These are phyloP conservation scores for Barbus barbus DNA, from an alignment of 2,113 vertebrate genomes.

Conservation along the genomic window DNA sequence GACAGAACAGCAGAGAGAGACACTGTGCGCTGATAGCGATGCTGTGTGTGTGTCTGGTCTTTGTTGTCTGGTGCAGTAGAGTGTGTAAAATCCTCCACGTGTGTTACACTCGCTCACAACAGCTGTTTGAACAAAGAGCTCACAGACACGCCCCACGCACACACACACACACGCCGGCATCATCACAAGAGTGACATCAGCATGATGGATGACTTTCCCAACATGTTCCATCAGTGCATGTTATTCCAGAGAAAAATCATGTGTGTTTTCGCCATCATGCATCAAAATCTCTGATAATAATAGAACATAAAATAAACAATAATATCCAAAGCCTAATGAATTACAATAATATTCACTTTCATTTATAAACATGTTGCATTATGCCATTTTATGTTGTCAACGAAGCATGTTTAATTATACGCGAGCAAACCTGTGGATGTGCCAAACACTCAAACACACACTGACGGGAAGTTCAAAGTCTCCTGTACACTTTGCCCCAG, in stretches of 20 bases:
- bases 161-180: not conserved
- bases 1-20: not conserved
- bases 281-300: not conserved
- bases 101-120: constrained; percentile 5
- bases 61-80: constrained; percentile 28
- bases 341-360: not conserved
- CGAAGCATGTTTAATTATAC: not conserved
- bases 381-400: not conserved
- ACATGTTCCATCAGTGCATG: not conserved
- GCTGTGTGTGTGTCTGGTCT: constrained; percentile 12
- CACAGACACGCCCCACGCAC: constrained; percentile 30
- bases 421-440: not conserved
- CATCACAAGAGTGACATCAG: not conserved
- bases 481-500: not conserved
- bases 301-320: not conserved
- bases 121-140: constrained; percentile 50
- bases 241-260: not conserved
- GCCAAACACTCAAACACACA: not conserved
- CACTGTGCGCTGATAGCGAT: not conserved
- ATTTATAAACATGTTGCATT: not conserved
- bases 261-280: not conserved
- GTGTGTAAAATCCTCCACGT: constrained; percentile 4
- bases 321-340: not conserved
- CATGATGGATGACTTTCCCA: not conserved
- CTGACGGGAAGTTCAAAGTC: not conserved